Evolutionary conservation across 1,140 invertebrate genomes (phyloP).

Genomic region (Zaprionus tsacasi): DNA sequence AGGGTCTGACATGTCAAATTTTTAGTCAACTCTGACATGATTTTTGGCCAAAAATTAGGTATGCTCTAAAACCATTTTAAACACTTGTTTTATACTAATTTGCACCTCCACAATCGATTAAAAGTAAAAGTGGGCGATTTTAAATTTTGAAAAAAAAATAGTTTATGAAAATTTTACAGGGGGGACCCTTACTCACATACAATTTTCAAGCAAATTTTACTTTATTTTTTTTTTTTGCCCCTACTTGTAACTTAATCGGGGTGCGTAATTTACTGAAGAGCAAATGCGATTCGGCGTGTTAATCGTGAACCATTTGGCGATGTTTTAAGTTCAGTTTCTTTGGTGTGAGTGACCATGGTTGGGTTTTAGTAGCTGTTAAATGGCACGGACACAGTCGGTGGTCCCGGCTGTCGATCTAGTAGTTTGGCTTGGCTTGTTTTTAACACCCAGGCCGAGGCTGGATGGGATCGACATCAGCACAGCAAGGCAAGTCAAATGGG

Average conservation of each 20-base stretch:
- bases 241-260: neutral
- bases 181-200: too few species aligned
- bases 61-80: too few species aligned
- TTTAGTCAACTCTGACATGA: too few species aligned
- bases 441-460: slow-evolving; percentile 63
- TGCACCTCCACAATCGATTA: too few species aligned
- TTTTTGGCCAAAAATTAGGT: too few species aligned
- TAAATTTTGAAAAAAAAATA: too few species aligned
- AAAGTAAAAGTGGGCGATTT: too few species aligned
- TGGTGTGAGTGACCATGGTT: slow-evolving; percentile 55
- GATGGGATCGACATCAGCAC: slow-evolving; percentile 1
- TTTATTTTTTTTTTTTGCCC: neutral
- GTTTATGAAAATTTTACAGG: too few species aligned
- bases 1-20: too few species aligned
- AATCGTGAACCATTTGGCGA: slow-evolving; percentile 31
- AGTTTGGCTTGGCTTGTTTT: slow-evolving; percentile 59
- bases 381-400: slow-evolving; percentile 71
- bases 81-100: too few species aligned
- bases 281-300: slow-evolving; percentile 64
- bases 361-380: slow-evolving; percentile 78
- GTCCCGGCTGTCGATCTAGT: slow-evolving; percentile 60
- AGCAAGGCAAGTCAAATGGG: slow-evolving; percentile 65
- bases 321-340: slow-evolving; percentile 46
- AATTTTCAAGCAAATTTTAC: too few species aligned
- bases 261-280: slow-evolving; percentile 36